Conservation (phyloP, 2,113 vertebrate genomes). For the Grallaria varia region DNA sequence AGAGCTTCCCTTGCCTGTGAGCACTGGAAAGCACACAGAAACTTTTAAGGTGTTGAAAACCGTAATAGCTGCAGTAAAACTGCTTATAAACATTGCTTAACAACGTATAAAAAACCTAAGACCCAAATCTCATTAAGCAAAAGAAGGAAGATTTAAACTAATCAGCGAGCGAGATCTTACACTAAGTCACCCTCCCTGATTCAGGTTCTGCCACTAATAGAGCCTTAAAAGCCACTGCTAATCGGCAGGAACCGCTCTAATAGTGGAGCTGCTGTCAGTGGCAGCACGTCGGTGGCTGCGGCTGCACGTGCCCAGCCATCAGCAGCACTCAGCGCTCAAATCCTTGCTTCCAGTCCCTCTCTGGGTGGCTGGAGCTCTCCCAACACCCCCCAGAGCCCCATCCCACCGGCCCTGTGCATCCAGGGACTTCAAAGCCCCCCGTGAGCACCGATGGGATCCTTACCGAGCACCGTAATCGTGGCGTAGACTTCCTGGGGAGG, state of each 20-base stretch:
- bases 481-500: constrained; percentile 96
- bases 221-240: constrained; percentile 28
- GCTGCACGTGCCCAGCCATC: background rate
- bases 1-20: background rate
- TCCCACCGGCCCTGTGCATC: rapidly evolving
- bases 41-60: constrained; percentile 31
- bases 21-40: background rate
- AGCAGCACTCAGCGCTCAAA: rapidly evolving
- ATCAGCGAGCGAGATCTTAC: constrained; percentile 59
- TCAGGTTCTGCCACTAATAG: constrained; percentile 35
- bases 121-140: constrained; percentile 58
- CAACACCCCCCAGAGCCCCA: rapidly evolving
- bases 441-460: rapidly evolving
- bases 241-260: background rate
- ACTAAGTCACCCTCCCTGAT: constrained; percentile 53
- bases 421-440: rapidly evolving
- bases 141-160: constrained; percentile 55
- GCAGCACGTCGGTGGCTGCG: rapidly evolving
- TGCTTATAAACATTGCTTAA: constrained; percentile 65
- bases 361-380: background rate
- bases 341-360: rapidly evolving
- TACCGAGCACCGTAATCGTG: constrained; percentile 95
- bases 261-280: background rate
- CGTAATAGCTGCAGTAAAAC: constrained; percentile 1
- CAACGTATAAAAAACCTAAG: background rate